A percentile compares a stretch with the other conserved stretches of the same genome.
Conservation (phyloP, 2,888 invertebrate genomes). For the Dynastes hyllus region DNA sequence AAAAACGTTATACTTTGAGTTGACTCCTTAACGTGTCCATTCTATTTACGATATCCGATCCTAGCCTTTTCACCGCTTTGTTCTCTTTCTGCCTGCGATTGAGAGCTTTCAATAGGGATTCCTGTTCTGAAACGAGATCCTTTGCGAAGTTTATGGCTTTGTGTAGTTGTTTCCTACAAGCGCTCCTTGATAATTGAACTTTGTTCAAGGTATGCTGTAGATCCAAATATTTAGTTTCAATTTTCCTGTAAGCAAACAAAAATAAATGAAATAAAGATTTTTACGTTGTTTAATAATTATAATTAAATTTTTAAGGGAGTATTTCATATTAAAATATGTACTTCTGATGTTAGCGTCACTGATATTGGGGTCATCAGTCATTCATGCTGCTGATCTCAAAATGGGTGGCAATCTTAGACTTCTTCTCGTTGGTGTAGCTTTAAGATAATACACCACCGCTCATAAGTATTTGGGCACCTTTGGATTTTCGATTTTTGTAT, state of each 20-base stretch:
- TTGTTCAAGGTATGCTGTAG: constrained; percentile 71
- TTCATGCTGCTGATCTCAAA: too few relatives aligned
- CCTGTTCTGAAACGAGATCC: constrained; percentile 73
- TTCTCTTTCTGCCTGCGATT: constrained; percentile 68
- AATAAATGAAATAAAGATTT: too few relatives aligned
- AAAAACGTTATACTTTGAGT: constrained; percentile 68
- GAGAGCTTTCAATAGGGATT: constrained; percentile 69
- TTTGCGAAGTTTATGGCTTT: constrained; percentile 74
- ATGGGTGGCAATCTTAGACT: too few relatives aligned
- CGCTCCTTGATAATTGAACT: constrained; percentile 72
- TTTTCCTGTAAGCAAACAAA: constrained; percentile 66
- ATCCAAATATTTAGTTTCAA: constrained; percentile 70
- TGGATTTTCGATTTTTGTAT: too few relatives aligned
- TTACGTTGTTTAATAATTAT: too few relatives aligned
- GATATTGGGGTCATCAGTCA: too few relatives aligned
- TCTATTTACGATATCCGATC: constrained; percentile 72
- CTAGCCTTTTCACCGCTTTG: constrained; percentile 69
- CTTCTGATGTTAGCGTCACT: too few relatives aligned
- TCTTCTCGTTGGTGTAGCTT: too few relatives aligned
- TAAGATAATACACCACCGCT: too few relatives aligned
- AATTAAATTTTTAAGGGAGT: too few relatives aligned
- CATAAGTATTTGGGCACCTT: too few relatives aligned
- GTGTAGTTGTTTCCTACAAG: constrained; percentile 72
- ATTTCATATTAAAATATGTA: too few relatives aligned
- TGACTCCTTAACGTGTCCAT: constrained; percentile 73